Percentiles rank a stretch among this genome's conserved stretches.
Conservation (phyloP, 2,797 vertebrate genomes). For the Microctenopoma lineatum region DNA sequence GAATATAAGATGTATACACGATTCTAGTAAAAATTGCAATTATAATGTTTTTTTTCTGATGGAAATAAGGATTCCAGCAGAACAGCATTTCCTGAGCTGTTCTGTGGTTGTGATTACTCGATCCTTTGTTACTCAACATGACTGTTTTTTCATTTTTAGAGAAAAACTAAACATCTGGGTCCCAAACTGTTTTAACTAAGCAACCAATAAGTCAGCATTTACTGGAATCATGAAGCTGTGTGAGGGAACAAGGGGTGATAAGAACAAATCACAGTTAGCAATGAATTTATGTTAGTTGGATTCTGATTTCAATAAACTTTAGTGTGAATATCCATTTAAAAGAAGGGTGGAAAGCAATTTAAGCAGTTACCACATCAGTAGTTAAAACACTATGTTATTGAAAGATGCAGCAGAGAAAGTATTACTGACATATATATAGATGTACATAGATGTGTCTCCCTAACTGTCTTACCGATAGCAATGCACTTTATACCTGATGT, state of each 20-base stretch:
- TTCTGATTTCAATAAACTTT: not conserved
- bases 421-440: conserved; percentile 35
- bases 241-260: conserved; percentile 3
- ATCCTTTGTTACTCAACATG: conserved; percentile 35
- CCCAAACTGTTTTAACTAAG: conserved; percentile 60
- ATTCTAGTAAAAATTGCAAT: conserved; percentile 65
- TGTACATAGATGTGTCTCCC: conserved; percentile 61
- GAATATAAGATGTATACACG: conserved; percentile 49
- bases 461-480: conserved; percentile 72
- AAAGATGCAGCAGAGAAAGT: conserved; percentile 28
- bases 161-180: conserved; percentile 74
- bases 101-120: conserved; percentile 54
- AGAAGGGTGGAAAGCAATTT: conserved; percentile 26
- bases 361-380: conserved; percentile 28
- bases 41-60: conserved; percentile 58
- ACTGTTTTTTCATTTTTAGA: conserved; percentile 23
- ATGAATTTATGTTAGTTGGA: not conserved
- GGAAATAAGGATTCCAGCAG: conserved; percentile 56
- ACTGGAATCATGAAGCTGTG: conserved; percentile 48
- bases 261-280: conserved; percentile 30
- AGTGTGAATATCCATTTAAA: conserved; percentile 27
- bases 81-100: conserved; percentile 62
- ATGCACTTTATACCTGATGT: conserved; percentile 83
- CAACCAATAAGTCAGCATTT: conserved; percentile 41
- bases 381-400: conserved; percentile 27